These are phyloP conservation scores for Peribatodes rhomboidaria DNA, from an alignment of 2,888 invertebrate species.

Conservation along the genomic window DNA sequence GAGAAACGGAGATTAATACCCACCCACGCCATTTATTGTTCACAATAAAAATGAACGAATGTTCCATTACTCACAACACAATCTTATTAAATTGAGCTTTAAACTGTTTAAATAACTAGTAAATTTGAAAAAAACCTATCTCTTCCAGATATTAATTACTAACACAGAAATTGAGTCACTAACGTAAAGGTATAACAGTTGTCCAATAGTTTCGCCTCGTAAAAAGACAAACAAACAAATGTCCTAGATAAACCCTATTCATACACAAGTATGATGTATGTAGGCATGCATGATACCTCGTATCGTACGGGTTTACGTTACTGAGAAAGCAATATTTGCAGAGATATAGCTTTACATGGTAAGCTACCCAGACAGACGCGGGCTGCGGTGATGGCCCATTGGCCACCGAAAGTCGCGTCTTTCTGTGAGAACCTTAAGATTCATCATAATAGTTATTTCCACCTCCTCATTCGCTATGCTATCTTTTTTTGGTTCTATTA, in stretches of 20 bases:
- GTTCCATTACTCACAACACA: too few relatives aligned
- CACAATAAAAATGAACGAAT: too few relatives aligned
- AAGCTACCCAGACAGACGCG: too few relatives aligned
- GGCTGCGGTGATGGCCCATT: too few relatives aligned
- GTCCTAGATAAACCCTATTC: conserved; percentile 14
- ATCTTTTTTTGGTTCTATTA: too few relatives aligned
- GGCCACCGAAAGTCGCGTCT: too few relatives aligned
- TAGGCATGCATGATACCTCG: conserved; percentile 13
- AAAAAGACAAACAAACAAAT: conserved; percentile 22
- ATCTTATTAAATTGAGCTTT: too few relatives aligned
- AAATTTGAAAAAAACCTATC: neutral
- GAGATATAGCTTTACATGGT: neutral
- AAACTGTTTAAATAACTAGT: neutral
- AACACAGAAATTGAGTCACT: conserved; percentile 5
- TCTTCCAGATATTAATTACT: neutral
- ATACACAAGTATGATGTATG: conserved; percentile 12
- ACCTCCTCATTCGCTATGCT: too few relatives aligned
- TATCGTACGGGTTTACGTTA: conserved; percentile 5
- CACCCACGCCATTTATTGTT: too few relatives aligned
- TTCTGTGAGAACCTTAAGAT: too few relatives aligned
- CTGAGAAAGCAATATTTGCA: neutral
- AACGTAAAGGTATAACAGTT: conserved; percentile 8
- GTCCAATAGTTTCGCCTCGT: conserved; percentile 5
- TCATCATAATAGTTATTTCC: too few relatives aligned
- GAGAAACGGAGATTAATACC: too few relatives aligned